phyloP scores from a whole-genome alignment of 2,888 invertebrate genomes.

The Hololepta plana region DNA sequence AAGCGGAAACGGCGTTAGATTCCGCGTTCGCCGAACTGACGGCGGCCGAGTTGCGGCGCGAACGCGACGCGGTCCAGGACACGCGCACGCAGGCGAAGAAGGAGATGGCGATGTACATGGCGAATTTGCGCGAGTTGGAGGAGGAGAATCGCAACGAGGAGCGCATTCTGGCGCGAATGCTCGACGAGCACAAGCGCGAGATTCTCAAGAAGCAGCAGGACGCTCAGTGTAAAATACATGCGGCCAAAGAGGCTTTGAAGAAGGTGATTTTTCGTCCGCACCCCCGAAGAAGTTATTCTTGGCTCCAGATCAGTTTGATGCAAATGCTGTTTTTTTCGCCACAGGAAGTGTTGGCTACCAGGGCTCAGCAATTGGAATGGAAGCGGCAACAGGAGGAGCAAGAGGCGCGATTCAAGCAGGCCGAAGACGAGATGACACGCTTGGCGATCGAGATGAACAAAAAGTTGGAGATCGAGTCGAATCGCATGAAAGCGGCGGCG shows the following conservation, averaged over 20 bases:
- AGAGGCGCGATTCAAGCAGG: slow-evolving; percentile 16
- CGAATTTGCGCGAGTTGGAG: slow-evolving; percentile 16
- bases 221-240: slow-evolving; percentile 18
- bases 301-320: slow-evolving; percentile 1
- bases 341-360: slow-evolving; percentile 20
- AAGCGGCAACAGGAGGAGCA: slow-evolving; percentile 19
- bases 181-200: slow-evolving; percentile 16
- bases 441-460: slow-evolving; percentile 19
- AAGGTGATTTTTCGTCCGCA: too few relatives aligned
- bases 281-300: slow-evolving; percentile 3
- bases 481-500: slow-evolving; percentile 16
- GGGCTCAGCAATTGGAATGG: slow-evolving; percentile 20
- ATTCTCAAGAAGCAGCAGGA: slow-evolving; percentile 20
- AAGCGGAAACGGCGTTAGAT: slow-evolving; percentile 20
- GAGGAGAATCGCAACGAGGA: slow-evolving; percentile 19
- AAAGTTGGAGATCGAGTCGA: slow-evolving; percentile 19
- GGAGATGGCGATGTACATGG: slow-evolving; percentile 19
- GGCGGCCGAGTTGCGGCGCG: slow-evolving; percentile 17
- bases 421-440: slow-evolving; percentile 20
- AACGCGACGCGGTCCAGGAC: slow-evolving; percentile 13
- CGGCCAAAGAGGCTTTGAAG: slow-evolving; percentile 18
- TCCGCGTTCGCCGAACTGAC: slow-evolving; percentile 17
- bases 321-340: slow-evolving; percentile 4
- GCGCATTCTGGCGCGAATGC: slow-evolving; percentile 14
- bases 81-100: slow-evolving; percentile 13